Evolutionary conservation across 2,797 vertebrate genomes (phyloP).

Genomic region (Meda fulgida): DNA sequence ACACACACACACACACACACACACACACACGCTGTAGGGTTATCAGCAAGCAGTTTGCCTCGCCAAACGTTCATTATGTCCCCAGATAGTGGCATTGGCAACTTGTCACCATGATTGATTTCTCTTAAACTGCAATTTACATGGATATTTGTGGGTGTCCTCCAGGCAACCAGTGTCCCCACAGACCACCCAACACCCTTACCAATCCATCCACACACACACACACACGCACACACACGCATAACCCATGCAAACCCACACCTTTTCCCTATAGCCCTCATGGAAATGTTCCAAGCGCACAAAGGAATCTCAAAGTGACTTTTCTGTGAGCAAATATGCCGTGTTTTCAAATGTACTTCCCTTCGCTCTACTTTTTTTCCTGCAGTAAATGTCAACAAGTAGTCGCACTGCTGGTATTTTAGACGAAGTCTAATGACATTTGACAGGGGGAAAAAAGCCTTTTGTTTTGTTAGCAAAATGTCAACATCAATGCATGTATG

Average conservation of each 20-base stretch:
- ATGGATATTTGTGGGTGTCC: conserved; percentile 82
- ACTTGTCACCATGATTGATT: conserved; percentile 92
- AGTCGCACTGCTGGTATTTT: conserved; percentile 59
- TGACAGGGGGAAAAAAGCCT: conserved; percentile 61
- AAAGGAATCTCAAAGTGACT: conserved; percentile 78
- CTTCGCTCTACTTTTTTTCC: conserved; percentile 12
- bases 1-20: conserved; percentile 33
- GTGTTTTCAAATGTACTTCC: conserved; percentile 58
- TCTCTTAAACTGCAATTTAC: conserved; percentile 88
- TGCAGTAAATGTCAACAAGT: conserved; percentile 59
- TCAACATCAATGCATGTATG: conserved; percentile 60
- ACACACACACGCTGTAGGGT: conserved; percentile 65
- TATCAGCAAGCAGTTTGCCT: conserved; percentile 74
- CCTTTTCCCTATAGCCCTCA: conserved; percentile 55
- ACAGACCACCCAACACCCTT: conserved; percentile 52
- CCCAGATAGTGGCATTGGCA: conserved; percentile 79
- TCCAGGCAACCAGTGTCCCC: conserved; percentile 72
- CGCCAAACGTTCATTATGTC: conserved; percentile 87
- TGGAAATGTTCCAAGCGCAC: conserved; percentile 68
- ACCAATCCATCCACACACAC: conserved; percentile 35
- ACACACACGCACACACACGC: neutral
- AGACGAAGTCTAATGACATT: conserved; percentile 62
- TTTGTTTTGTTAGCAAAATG: conserved; percentile 65
- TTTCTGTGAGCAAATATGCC: conserved; percentile 73
- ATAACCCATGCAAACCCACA: neutral